Evolutionary conservation across 2,797 vertebrate species (phyloP).

Genomic region (Oreochromis mossambicus): DNA sequence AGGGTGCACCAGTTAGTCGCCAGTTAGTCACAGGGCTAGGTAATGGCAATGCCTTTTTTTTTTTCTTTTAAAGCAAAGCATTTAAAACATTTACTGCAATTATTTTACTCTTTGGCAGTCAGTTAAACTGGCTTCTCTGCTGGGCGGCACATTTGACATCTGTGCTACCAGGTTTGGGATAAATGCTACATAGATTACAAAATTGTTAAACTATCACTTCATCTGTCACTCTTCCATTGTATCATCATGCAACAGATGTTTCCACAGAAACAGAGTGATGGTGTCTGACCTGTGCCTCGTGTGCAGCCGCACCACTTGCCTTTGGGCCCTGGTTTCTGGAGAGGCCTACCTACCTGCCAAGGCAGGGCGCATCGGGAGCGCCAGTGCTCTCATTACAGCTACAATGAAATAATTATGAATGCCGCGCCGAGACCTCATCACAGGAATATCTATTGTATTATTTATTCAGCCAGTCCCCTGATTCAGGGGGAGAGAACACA

Average conservation of each 20-base stretch:
- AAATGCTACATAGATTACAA: neutral
- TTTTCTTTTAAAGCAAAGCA: neutral
- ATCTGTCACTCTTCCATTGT: neutral
- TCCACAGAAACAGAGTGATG: neutral
- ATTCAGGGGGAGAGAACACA: slow-evolving; percentile 78
- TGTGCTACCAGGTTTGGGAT: neutral
- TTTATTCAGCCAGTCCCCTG: slow-evolving; percentile 81
- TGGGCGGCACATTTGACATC: neutral
- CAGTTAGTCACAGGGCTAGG: neutral
- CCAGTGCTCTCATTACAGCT: slow-evolving; percentile 78
- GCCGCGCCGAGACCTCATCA: slow-evolving; percentile 77
- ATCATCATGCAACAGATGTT: slow-evolving; percentile 13
- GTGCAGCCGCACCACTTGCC: slow-evolving; percentile 7
- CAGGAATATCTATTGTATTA: slow-evolving; percentile 84
- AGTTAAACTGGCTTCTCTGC: rapidly evolving
- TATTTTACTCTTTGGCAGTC: neutral
- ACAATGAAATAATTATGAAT: slow-evolving; percentile 85
- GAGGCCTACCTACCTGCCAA: slow-evolving; percentile 64
- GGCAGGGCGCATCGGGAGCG: slow-evolving; percentile 35
- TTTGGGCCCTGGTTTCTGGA: slow-evolving; percentile 27
- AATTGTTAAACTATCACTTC: neutral
- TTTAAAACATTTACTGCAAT: neutral
- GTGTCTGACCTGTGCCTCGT: neutral
- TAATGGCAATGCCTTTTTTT: rapidly evolving
- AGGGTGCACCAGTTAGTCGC: neutral